A percentile compares a stretch with the other conserved stretches of the same genome.
phyloP scores from a whole-genome alignment of 1,140 invertebrate species.

The Frieseomelitta varia region DNA sequence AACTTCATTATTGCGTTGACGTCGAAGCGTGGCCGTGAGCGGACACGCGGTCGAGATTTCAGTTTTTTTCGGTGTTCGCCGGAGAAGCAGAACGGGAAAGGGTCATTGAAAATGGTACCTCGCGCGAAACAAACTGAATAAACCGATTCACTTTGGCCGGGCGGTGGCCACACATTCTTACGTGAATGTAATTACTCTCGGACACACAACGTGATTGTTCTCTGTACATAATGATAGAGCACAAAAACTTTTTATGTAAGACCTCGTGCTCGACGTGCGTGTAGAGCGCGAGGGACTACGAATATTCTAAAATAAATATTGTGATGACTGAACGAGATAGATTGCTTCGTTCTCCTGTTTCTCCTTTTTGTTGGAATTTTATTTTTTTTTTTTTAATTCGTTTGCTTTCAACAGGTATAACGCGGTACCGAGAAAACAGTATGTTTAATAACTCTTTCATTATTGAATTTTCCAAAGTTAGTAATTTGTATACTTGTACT shows the following conservation, averaged over 20 bases:
- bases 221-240: slow-evolving; percentile 44
- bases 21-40: background rate
- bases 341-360: background rate
- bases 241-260: slow-evolving; percentile 58
- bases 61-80: slow-evolving; percentile 17
- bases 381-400: background rate
- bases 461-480: background rate
- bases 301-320: slow-evolving; percentile 65
- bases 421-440: background rate
- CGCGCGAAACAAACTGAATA: slow-evolving; percentile 30
- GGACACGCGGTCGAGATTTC: background rate
- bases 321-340: slow-evolving; percentile 35
- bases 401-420: background rate
- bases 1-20: slow-evolving; percentile 34
- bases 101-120: slow-evolving; percentile 19
- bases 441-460: background rate
- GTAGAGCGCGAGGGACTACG: slow-evolving; percentile 43
- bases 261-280: slow-evolving; percentile 16
- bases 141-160: slow-evolving; percentile 25
- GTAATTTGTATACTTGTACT: too few relatives aligned
- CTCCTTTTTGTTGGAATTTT: background rate
- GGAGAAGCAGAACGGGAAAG: background rate
- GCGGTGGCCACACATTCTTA: slow-evolving; percentile 19
- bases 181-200: slow-evolving; percentile 40
- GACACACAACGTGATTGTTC: slow-evolving; percentile 41